phyloP scores from a whole-genome alignment of 2,888 invertebrate species.

The Caenorhabditis panamensis region DNA sequence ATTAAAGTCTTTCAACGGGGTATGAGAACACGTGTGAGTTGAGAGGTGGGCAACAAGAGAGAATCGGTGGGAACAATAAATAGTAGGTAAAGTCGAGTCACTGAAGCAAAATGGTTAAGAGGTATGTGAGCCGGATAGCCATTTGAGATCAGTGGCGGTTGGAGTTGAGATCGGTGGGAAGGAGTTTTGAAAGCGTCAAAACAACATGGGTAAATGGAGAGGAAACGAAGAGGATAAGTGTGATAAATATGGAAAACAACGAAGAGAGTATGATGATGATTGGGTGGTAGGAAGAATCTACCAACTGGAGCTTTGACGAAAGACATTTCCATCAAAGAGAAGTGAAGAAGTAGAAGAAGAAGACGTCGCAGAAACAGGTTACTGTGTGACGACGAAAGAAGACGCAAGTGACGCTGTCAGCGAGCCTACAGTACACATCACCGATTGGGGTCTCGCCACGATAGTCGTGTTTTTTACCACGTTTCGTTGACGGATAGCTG shows the following conservation, averaged over 20 bases:
- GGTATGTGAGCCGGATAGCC: constrained; percentile 10
- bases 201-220: constrained; percentile 40
- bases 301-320: constrained; percentile 43
- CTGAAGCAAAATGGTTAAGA: constrained; percentile 14
- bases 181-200: constrained; percentile 53
- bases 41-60: not conserved
- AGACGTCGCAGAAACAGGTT: not conserved
- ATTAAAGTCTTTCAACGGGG: not conserved
- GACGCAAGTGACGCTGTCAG: constrained; percentile 25
- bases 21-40: not conserved
- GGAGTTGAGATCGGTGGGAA: constrained; percentile 28
- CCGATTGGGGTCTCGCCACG: constrained; percentile 2
- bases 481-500: constrained; percentile 40
- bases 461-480: constrained; percentile 13
- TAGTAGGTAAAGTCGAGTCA: constrained; percentile 3
- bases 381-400: constrained; percentile 35
- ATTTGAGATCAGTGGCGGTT: constrained; percentile 49
- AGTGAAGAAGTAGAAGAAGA: not conserved
- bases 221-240: constrained; percentile 21
- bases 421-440: constrained; percentile 29
- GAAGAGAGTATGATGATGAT: constrained; percentile 46
- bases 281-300: constrained; percentile 55
- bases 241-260: constrained; percentile 10
- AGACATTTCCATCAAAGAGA: constrained; percentile 38
- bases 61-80: constrained; percentile 24